A percentile compares a stretch with the other conserved stretches of the same genome.
These are phyloP conservation scores for Cecropterus lyciades DNA, from an alignment of 1,140 invertebrate species.

Conservation along the genomic window DNA sequence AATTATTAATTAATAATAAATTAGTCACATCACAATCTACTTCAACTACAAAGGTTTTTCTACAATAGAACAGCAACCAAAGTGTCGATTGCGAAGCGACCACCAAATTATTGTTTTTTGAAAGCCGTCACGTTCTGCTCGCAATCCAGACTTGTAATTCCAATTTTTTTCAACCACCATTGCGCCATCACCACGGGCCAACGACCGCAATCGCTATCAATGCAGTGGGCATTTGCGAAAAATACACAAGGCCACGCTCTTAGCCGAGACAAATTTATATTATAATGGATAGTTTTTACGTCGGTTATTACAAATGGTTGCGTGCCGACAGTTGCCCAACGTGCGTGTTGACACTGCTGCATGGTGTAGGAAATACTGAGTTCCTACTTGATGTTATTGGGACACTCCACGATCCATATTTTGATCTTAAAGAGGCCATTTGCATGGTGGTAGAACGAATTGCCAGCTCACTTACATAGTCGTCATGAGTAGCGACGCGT, in stretches of 20 bases:
- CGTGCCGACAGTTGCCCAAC: constrained; percentile 61
- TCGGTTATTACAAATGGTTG: constrained; percentile 59
- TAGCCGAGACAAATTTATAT: constrained; percentile 74
- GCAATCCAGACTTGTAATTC: constrained; percentile 47
- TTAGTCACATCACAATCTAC: too few species aligned
- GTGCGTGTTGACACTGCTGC: constrained; percentile 61
- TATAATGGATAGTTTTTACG: constrained; percentile 69
- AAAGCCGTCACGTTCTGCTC: constrained; percentile 50
- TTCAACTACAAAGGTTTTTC: too few species aligned
- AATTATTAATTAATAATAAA: too few species aligned
- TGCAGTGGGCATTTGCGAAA: constrained; percentile 61
- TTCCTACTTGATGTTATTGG: not conserved
- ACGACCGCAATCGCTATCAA: constrained; percentile 61
- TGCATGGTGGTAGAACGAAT: too few species aligned
- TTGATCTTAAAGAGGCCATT: too few species aligned
- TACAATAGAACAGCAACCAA: not conserved
- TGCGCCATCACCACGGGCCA: constrained; percentile 57
- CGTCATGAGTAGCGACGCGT: too few species aligned
- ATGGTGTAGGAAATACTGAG: not conserved
- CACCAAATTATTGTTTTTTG: constrained; percentile 35
- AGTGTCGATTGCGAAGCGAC: constrained; percentile 6
- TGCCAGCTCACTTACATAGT: too few species aligned
- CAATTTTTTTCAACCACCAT: constrained; percentile 45
- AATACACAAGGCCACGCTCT: constrained; percentile 65
- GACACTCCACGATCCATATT: not conserved